A percentile compares a stretch with the other conserved stretches of the same genome.
Evolutionary conservation across 2,888 invertebrate species (phyloP).

Genomic region (Pachydiplax longipennis): DNA sequence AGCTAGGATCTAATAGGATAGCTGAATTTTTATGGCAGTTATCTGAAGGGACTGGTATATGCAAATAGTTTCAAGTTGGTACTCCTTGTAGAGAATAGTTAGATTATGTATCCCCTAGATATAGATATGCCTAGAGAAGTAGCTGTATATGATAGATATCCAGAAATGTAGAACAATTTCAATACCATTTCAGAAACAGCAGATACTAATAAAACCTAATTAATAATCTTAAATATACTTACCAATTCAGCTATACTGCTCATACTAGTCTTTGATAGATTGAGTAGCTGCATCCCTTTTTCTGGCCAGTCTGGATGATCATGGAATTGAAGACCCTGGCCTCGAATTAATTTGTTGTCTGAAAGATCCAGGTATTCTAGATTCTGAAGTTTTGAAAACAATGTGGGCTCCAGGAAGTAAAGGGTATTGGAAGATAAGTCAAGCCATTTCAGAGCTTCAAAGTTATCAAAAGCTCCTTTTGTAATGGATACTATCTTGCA

Average conservation of each 20-base stretch:
- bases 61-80: too few relatives aligned
- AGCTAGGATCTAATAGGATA: too few relatives aligned
- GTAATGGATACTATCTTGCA: background rate
- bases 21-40: too few relatives aligned
- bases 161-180: too few relatives aligned
- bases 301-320: background rate
- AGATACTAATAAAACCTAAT: background rate
- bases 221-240: background rate
- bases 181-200: too few relatives aligned
- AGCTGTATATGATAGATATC: too few relatives aligned
- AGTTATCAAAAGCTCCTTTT: background rate
- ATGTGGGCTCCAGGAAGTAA: background rate
- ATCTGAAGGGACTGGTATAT: too few relatives aligned
- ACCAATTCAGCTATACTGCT: background rate
- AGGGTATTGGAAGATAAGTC: background rate
- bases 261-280: background rate
- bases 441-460: background rate
- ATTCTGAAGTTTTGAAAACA: background rate
- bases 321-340: background rate
- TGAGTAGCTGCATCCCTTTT: background rate
- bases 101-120: too few relatives aligned
- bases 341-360: slow-evolving; percentile 33
- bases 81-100: too few relatives aligned
- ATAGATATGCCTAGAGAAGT: too few relatives aligned
- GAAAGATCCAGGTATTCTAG: slow-evolving; percentile 45